Conservation (phyloP, 37 sponge, comb jelly and placozoan species). For the Axinella damicornis region DNA sequence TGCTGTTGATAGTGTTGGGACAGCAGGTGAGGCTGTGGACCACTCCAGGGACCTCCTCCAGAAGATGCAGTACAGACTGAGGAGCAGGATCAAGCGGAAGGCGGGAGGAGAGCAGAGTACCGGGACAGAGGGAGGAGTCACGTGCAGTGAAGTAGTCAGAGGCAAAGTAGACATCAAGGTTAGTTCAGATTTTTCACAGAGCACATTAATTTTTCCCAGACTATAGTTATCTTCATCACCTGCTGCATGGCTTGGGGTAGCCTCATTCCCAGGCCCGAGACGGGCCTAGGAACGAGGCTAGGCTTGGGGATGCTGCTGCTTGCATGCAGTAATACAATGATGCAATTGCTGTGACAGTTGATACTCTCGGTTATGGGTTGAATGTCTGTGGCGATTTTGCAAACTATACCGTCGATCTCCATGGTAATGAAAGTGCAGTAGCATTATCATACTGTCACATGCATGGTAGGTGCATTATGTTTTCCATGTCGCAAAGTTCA, state of each 20-base stretch:
- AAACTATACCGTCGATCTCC: no score
- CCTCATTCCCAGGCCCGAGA: no score
- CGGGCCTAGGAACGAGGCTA: no score
- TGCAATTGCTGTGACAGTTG: background rate
- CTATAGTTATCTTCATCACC: no score
- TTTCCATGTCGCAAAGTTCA: no score
- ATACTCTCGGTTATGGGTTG: no score
- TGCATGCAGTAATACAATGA: background rate
- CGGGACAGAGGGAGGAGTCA: conserved; percentile 3
- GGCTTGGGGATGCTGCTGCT: background rate
- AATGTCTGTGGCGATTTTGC: no score
- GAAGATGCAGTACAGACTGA: conserved; percentile 68
- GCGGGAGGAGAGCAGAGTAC: background rate
- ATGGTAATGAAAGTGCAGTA: no score
- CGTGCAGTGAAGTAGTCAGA: background rate
- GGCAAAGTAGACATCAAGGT: conserved; percentile 36
- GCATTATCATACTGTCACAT: no score
- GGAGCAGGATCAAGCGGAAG: conserved; percentile 58
- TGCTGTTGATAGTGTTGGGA: background rate
- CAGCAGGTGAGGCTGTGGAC: background rate
- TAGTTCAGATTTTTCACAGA: background rate
- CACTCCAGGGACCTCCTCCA: conserved; percentile 39
- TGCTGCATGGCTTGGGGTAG: no score
- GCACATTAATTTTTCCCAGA: no score
- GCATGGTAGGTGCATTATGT: no score